These are phyloP conservation scores for human DNA, from an alignment of 2,113 vertebrate species.

Conservation along the genomic window GRCh38 chr20:12914501-12915000, in stretches of 20 bases:
- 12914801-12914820: not conserved
- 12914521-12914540: not conserved
- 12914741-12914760: not conserved
- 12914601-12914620: not conserved
- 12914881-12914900: not conserved
- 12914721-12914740: not conserved
- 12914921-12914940: not conserved
- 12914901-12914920: not conserved
- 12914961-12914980: not conserved
- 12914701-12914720: not conserved
- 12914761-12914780: not conserved
- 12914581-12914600: not conserved
- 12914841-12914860: not conserved
- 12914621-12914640: slow-evolving; percentile 26
- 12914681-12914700: not conserved
- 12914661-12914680: not conserved
- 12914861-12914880: too few species aligned
- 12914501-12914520: not conserved
- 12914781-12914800: slow-evolving; percentile 32
- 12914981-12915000: not conserved
- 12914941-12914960: not conserved
- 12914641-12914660: not conserved
- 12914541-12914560: not conserved
- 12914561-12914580: not conserved
- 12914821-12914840: not conserved